A percentile compares a stretch with the other conserved stretches of the same genome.
phyloP scores from a whole-genome alignment of 2,113 vertebrate genomes.

The Proteles cristata region DNA sequence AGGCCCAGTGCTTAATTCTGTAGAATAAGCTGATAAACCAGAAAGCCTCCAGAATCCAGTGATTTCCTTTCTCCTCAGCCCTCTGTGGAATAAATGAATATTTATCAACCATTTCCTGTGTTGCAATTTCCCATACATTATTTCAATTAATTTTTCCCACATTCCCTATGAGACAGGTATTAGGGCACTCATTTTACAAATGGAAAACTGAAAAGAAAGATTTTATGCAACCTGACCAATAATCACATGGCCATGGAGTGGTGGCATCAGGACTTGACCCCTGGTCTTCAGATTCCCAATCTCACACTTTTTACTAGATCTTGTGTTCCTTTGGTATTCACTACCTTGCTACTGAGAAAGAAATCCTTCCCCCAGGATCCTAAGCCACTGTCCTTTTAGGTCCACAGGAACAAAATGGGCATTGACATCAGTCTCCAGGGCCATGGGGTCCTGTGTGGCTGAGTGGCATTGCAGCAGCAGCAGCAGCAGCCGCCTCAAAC shows the following conservation, averaged over 20 bases:
- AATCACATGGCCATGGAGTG: not conserved
- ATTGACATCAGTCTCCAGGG: not conserved
- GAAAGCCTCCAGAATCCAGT: slow-evolving; percentile 17
- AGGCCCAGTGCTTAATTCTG: not conserved
- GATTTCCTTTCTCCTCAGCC: slow-evolving; percentile 22
- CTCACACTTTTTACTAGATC: not conserved
- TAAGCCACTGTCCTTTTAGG: not conserved
- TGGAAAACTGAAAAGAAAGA: not conserved
- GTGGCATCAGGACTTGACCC: not conserved
- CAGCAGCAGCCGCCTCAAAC: not conserved
- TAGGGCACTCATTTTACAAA: not conserved
- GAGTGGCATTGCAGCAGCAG: not conserved
- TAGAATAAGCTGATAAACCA: slow-evolving; percentile 55
- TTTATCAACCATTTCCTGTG: not conserved
- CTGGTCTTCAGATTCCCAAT: not conserved
- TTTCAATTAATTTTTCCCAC: slow-evolving; percentile 27
- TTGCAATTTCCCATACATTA: not conserved
- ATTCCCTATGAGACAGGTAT: not conserved
- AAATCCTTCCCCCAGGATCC: not conserved
- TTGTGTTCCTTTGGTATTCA: not conserved
- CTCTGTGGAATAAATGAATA: slow-evolving; percentile 48
- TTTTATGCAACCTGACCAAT: not conserved
- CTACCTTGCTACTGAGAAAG: not conserved
- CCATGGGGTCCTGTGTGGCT: not conserved
- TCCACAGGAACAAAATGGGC: not conserved